These are phyloP conservation scores for Chrosomus eos DNA, from an alignment of 2,797 vertebrate genomes.

Conservation along the genomic window DNA sequence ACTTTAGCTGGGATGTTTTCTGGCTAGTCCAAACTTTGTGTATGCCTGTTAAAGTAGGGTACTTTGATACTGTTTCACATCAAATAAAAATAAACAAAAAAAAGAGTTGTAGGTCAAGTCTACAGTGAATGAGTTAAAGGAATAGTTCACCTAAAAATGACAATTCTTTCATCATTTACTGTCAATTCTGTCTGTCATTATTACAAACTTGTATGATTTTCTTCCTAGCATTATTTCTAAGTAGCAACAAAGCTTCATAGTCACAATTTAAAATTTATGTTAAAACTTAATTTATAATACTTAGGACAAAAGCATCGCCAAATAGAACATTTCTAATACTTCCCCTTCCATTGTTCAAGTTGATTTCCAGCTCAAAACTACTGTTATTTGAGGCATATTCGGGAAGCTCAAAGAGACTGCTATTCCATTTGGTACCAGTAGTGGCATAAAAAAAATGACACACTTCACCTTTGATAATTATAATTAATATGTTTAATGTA, in stretches of 20 bases:
- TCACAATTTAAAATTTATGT: no score
- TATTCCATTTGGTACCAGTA: neutral
- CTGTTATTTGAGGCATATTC: neutral
- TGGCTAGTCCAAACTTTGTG: constrained; percentile 28
- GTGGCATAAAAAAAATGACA: neutral
- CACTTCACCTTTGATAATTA: neutral
- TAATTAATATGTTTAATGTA: neutral
- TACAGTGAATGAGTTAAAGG: neutral
- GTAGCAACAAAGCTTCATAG: neutral
- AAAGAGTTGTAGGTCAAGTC: neutral
- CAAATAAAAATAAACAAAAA: neutral
- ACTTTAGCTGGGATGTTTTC: constrained; percentile 38
- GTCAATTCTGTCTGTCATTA: neutral
- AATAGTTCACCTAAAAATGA: neutral
- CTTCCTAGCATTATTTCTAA: neutral
- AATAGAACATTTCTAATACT: neutral
- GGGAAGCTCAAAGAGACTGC: neutral
- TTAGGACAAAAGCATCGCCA: neutral
- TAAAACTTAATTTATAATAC: neutral
- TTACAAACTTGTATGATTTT: neutral
- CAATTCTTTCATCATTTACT: neutral
- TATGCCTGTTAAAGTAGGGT: constrained; percentile 4
- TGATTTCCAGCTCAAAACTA: neutral
- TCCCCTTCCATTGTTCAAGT: neutral
- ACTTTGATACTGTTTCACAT: constrained; percentile 17